phyloP scores from a whole-genome alignment of 2,113 vertebrate species.

The Ceyx margarethae region DNA sequence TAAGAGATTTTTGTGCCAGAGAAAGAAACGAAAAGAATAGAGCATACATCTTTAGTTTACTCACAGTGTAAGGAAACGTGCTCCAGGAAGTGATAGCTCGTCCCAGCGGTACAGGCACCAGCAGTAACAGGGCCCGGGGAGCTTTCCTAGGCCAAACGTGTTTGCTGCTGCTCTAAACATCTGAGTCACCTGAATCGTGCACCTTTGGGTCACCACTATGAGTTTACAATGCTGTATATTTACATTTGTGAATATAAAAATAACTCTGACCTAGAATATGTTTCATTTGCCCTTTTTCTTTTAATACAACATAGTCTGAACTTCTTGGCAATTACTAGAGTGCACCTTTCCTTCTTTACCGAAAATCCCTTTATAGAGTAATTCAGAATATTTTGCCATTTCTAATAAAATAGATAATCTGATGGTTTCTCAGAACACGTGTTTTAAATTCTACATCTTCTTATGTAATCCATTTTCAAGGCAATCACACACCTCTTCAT shows the following conservation, averaged over 20 bases:
- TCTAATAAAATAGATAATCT: not conserved
- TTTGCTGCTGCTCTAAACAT: too few relatives aligned
- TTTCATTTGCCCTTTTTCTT: not conserved
- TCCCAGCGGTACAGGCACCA: too few relatives aligned
- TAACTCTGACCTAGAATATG: not conserved
- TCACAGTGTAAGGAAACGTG: too few relatives aligned
- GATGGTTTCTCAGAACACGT: not conserved
- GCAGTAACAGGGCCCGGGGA: too few relatives aligned
- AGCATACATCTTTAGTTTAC: too few relatives aligned
- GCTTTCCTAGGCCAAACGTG: too few relatives aligned
- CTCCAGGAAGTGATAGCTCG: too few relatives aligned
- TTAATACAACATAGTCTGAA: not conserved
- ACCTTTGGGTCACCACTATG: too few relatives aligned
- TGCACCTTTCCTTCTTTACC: not conserved
- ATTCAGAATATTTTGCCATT: not conserved
- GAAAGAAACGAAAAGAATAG: too few relatives aligned
- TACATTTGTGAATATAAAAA: not conserved
- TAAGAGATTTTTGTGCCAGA: too few relatives aligned
- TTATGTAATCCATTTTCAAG: not conserved
- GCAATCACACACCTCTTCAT: not conserved
- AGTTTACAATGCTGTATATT: too few relatives aligned
- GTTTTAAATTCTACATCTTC: not conserved
- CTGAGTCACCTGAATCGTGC: too few relatives aligned
- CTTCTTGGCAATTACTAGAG: not conserved
- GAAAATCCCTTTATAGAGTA: not conserved